phyloP scores from a whole-genome alignment of 2,113 vertebrate species.

The Deroptyus accipitrinus region DNA sequence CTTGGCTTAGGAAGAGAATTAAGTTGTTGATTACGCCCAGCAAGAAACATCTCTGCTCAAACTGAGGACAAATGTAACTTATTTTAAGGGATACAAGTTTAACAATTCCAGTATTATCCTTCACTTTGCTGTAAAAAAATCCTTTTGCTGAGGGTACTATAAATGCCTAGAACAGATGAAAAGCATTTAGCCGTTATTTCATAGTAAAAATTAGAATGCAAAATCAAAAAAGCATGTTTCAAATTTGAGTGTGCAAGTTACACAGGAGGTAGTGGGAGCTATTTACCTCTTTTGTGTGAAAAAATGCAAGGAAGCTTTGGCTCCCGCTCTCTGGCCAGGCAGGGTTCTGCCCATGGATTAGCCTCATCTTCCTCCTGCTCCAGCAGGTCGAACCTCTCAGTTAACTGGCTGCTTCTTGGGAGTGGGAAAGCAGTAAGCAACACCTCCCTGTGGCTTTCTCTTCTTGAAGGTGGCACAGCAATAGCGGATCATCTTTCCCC shows the following conservation, averaged over 20 bases:
- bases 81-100: constrained; percentile 45
- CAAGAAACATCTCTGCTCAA: constrained; percentile 59
- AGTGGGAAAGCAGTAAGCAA: background rate
- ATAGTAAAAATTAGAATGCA: constrained; percentile 42
- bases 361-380: background rate
- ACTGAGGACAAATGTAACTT: constrained; percentile 53
- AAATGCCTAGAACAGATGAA: constrained; percentile 14
- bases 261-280: background rate
- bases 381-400: background rate
- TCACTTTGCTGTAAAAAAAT: constrained; percentile 12
- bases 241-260: background rate
- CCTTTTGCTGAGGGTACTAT: constrained; percentile 3
- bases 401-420: background rate
- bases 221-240: constrained; percentile 29
- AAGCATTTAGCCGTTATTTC: constrained; percentile 49
- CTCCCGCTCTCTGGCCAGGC: background rate
- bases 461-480: background rate
- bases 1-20: constrained; percentile 52
- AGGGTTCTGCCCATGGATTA: background rate
- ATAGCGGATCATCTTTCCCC: fast-evolving
- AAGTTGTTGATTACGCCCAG: constrained; percentile 58
- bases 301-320: background rate
- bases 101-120: constrained; percentile 46
- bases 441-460: background rate
- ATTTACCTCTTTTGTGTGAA: background rate